A percentile compares a stretch with the other conserved stretches of the same genome.
These are phyloP conservation scores for Asteroscopus sphinx DNA, from an alignment of 2,888 invertebrate genomes.

Conservation along the genomic window DNA sequence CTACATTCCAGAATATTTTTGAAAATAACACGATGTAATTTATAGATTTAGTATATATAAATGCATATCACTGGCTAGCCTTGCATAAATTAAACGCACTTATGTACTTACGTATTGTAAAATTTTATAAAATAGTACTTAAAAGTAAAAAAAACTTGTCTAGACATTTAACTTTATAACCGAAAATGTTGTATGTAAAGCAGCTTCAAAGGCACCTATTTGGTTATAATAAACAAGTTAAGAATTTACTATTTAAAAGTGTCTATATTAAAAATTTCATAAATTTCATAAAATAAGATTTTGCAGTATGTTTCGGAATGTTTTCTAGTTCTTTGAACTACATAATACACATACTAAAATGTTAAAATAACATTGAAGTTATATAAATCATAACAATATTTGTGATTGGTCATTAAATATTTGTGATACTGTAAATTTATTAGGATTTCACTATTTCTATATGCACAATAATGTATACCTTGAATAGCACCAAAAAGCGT, in stretches of 20 bases:
- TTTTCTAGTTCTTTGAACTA: constrained; percentile 32
- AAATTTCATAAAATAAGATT: constrained; percentile 14
- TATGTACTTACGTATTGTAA: constrained; percentile 70
- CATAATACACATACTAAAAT: constrained; percentile 19
- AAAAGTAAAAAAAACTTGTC: constrained; percentile 51
- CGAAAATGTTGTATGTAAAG: constrained; percentile 44
- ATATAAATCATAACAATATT: constrained; percentile 29
- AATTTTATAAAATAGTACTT: constrained; percentile 64
- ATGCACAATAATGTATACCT: constrained; percentile 36
- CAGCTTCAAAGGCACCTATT: constrained; percentile 52
- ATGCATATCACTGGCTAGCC: constrained; percentile 79
- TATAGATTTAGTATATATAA: constrained; percentile 58
- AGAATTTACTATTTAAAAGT: constrained; percentile 35
- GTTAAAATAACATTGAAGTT: constrained; percentile 18
- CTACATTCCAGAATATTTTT: constrained; percentile 66
- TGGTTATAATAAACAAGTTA: constrained; percentile 34
- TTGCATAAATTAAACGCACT: constrained; percentile 69
- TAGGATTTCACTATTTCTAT: constrained; percentile 33
- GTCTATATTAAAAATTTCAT: constrained; percentile 29
- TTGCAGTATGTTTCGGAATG: constrained; percentile 30
- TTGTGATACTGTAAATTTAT: constrained; percentile 45
- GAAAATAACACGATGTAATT: constrained; percentile 48
- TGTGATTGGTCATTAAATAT: constrained; percentile 49
- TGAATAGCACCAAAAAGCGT: constrained; percentile 48
- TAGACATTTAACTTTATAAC: constrained; percentile 42